Evolutionary conservation across 1,140 invertebrate genomes (phyloP).

Genomic region (Notospermus geniculatus): DNA sequence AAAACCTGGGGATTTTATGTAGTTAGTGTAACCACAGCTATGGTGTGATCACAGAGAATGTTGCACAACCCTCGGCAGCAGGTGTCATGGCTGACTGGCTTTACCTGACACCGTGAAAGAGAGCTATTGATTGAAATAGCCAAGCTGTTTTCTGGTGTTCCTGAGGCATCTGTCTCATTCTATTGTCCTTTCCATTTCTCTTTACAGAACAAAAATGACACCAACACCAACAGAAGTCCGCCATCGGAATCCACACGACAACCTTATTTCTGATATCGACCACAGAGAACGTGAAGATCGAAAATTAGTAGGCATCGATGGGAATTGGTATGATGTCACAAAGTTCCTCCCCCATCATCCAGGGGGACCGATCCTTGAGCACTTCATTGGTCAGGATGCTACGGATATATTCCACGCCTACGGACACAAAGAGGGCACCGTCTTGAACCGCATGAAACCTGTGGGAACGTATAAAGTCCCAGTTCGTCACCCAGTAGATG

Average conservation of each 20-base stretch:
- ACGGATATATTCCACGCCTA: conserved; percentile 15
- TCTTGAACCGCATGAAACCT: conserved; percentile 17
- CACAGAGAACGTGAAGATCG: conserved; percentile 1
- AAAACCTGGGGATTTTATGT: too few relatives aligned
- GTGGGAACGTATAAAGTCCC: conserved; percentile 15
- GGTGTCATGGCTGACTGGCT: too few relatives aligned
- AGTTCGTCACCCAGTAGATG: conserved; percentile 13
- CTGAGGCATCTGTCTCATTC: too few relatives aligned
- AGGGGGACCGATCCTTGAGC: conserved; percentile 17
- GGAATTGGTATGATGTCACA: conserved; percentile 21
- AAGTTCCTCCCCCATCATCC: conserved; percentile 18
- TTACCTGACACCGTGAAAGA: too few relatives aligned
- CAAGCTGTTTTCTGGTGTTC: too few relatives aligned
- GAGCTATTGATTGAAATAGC: too few relatives aligned
- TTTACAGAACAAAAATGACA: not conserved
- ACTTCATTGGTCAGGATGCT: conserved; percentile 16
- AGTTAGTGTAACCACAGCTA: too few relatives aligned
- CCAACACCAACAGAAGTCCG: too few relatives aligned
- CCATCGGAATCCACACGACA: not conserved
- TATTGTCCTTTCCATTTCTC: not conserved
- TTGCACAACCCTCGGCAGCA: too few relatives aligned
- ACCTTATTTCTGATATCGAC: not conserved
- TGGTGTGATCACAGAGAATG: too few relatives aligned
- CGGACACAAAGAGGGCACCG: not conserved
- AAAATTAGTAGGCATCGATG: conserved; percentile 17